phyloP scores from a whole-genome alignment of 30 jellyfish, hydroid and myxozoan species.

The Aurelia aurita complex sp. Pacific region DNA sequence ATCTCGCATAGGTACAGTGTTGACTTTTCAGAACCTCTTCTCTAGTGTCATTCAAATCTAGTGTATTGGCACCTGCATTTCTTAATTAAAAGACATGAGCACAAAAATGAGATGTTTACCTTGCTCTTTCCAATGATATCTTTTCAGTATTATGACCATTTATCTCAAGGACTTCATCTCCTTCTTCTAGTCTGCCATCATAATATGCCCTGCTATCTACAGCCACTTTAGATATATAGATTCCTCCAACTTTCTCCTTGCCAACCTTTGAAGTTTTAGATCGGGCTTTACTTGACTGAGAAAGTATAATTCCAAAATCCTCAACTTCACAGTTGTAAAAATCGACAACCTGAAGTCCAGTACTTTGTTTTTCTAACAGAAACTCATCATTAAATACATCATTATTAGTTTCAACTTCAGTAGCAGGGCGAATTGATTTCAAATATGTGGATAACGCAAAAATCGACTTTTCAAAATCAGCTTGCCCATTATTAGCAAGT shows the following conservation, averaged over 20 bases:
- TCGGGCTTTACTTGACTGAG: conserved; percentile 51
- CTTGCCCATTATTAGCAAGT: conserved; percentile 42
- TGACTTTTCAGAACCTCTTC: too few relatives aligned
- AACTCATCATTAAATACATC: conserved; percentile 44
- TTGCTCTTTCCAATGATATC: conserved; percentile 75
- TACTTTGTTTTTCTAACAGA: conserved; percentile 3
- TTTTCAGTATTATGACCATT: conserved; percentile 80
- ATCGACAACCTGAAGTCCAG: conserved; percentile 54
- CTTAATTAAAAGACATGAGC: too few relatives aligned
- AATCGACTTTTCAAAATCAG: conserved; percentile 66
- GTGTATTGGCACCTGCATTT: too few relatives aligned
- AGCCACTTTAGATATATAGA: conserved; percentile 26
- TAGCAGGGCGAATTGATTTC: conserved; percentile 65
- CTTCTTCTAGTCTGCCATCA: conserved; percentile 79
- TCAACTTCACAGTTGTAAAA: conserved; percentile 74
- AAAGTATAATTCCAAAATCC: conserved; percentile 76
- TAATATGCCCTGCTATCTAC: conserved; percentile 85
- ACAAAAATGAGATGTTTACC: conserved; percentile 20
- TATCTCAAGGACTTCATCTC: conserved; percentile 67
- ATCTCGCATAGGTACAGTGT: too few relatives aligned
- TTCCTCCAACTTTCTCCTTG: conserved; percentile 66
- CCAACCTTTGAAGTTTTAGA: conserved; percentile 56
- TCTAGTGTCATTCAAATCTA: too few relatives aligned
- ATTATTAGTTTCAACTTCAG: conserved; percentile 31
- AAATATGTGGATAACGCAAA: conserved; percentile 74